Conservation (phyloP, 2,797 vertebrate species). For the Rhynchonycteris naso region DNA sequence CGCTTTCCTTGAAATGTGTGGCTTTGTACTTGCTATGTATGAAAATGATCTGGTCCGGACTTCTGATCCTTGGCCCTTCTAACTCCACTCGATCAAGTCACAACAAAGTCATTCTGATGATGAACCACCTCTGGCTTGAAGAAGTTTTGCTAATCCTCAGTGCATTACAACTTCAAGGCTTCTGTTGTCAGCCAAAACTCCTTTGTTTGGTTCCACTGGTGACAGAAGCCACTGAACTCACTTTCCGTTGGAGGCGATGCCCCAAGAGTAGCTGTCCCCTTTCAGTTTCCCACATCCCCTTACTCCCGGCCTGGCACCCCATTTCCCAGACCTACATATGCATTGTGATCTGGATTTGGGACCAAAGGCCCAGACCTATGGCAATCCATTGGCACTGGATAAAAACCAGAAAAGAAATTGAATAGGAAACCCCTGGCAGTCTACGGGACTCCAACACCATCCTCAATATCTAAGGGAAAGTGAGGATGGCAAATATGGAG, state of each 20-base stretch:
- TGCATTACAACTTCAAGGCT: not conserved
- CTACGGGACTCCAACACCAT: not conserved
- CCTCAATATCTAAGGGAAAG: not conserved
- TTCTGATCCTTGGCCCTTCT: not conserved
- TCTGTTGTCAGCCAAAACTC: not conserved
- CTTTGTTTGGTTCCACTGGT: not conserved
- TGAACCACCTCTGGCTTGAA: not conserved
- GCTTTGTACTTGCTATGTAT: not conserved
- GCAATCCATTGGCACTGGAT: not conserved
- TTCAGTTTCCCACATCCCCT: not conserved
- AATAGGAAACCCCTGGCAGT: not conserved
- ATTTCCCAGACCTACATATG: not conserved
- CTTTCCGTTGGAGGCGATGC: not conserved
- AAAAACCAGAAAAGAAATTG: slow-evolving; percentile 33
- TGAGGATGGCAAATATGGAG: not conserved
- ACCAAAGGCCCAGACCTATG: not conserved
- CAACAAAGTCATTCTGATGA: not conserved
- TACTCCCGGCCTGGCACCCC: rapidly evolving
- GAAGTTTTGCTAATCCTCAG: not conserved
- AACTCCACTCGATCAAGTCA: not conserved
- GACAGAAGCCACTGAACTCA: not conserved
- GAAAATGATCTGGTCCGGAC: not conserved
- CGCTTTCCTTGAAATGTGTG: not conserved
- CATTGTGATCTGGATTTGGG: not conserved
- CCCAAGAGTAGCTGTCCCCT: not conserved